These are phyloP conservation scores for Vandiemenella viatica DNA, from an alignment of 2,888 invertebrate species.

Conservation along the genomic window DNA sequence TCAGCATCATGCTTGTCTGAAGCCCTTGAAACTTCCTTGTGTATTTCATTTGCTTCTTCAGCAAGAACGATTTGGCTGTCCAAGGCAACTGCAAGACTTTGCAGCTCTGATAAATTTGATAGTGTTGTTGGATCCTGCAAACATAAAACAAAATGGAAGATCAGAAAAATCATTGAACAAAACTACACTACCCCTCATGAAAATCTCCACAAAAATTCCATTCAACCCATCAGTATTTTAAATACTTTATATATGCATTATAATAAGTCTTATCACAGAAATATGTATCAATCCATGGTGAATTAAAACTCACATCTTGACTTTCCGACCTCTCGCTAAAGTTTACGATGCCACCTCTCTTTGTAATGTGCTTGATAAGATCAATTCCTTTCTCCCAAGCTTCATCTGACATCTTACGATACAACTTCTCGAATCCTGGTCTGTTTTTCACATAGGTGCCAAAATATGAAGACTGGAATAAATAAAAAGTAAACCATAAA, in stretches of 20 bases:
- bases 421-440: conserved; percentile 58
- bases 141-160: not conserved
- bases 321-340: conserved; percentile 30
- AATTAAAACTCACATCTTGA: conserved; percentile 25
- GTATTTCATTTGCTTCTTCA: conserved; percentile 48
- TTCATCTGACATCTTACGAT: conserved; percentile 55
- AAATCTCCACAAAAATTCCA: too few relatives aligned
- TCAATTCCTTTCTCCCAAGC: conserved; percentile 59
- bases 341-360: conserved; percentile 50
- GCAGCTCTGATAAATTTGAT: conserved; percentile 43
- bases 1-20: conserved; percentile 48
- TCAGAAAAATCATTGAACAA: not conserved
- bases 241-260: too few relatives aligned
- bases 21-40: conserved; percentile 42
- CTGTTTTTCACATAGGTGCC: conserved; percentile 62
- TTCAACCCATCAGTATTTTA: too few relatives aligned
- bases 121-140: not conserved
- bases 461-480: conserved; percentile 45
- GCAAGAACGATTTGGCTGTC: conserved; percentile 61
- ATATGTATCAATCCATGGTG: not conserved
- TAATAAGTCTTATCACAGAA: too few relatives aligned
- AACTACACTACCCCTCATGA: too few relatives aligned
- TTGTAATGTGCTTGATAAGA: conserved; percentile 59
- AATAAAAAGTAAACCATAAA: too few relatives aligned
- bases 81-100: conserved; percentile 55